phyloP scores from a whole-genome alignment of 2,888 invertebrate species.

The Platycheirus rosarum region DNA sequence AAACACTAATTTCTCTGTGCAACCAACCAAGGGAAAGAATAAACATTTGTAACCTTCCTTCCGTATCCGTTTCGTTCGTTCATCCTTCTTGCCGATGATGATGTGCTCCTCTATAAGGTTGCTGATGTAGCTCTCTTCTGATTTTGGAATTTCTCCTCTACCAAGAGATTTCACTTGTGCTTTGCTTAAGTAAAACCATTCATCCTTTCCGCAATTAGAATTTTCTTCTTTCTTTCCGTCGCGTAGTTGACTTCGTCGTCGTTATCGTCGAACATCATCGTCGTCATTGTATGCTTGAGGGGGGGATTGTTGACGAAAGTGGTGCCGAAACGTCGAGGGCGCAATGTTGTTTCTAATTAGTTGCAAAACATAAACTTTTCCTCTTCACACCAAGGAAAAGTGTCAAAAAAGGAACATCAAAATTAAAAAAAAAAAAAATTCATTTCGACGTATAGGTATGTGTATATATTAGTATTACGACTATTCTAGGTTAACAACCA shows the following conservation, averaged over 20 bases:
- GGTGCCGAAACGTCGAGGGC: constrained; percentile 18
- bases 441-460: not conserved
- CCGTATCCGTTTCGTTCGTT: constrained; percentile 42
- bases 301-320: constrained; percentile 7
- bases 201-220: constrained; percentile 65
- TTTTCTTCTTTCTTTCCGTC: constrained; percentile 11
- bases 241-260: no score
- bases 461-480: no score
- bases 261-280: not conserved
- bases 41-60: constrained; percentile 45
- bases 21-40: constrained; percentile 43
- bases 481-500: constrained; percentile 16
- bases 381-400: constrained; percentile 48
- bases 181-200: constrained; percentile 22
- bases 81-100: constrained; percentile 10
- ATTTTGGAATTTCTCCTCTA: constrained; percentile 40
- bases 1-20: constrained; percentile 43
- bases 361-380: constrained; percentile 67
- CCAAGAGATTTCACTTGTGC: constrained; percentile 27
- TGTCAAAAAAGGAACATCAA: constrained; percentile 31
- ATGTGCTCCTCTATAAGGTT: not conserved
- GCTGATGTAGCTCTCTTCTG: constrained; percentile 12
- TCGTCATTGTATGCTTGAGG: not conserved
- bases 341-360: constrained; percentile 64
- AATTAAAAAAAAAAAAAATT: constrained; percentile 1